Percentiles rank a stretch among this genome's conserved stretches.
Evolutionary conservation across 2,797 vertebrate genomes (phyloP).

Genomic region (Lacerta viridis): DNA sequence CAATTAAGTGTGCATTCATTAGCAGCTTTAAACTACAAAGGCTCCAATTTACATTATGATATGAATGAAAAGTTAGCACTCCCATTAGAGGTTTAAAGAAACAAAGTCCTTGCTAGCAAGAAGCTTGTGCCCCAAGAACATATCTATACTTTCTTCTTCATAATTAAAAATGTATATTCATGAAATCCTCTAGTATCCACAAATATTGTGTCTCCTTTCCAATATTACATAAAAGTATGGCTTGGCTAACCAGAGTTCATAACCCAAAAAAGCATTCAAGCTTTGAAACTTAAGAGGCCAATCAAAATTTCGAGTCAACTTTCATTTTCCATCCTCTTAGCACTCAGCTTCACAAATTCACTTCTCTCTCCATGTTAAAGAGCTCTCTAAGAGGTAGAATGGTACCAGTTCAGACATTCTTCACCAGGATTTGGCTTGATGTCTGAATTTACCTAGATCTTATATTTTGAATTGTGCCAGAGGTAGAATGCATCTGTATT

Average conservation of each 20-base stretch:
- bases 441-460: not conserved
- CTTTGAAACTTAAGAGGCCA: not conserved
- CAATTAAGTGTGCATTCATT: not conserved
- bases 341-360: not conserved
- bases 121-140: not conserved
- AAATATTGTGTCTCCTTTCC: not conserved
- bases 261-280: not conserved
- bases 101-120: not conserved
- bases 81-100: not conserved
- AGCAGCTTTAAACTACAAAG: not conserved
- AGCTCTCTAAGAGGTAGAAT: not conserved
- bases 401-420: not conserved
- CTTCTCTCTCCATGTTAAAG: not conserved
- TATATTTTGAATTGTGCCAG: not conserved
- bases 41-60: not conserved
- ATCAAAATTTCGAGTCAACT: not conserved
- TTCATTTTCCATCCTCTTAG: not conserved
- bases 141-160: not conserved
- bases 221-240: not conserved
- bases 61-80: no score
- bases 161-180: not conserved
- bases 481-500: slow-evolving; percentile 4
- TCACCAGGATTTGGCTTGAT: not conserved
- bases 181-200: not conserved
- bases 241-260: not conserved